Evolutionary conservation across 2,797 vertebrate genomes (phyloP), one percentile per base, ranked within the genome.

Genomic region (Coregonus suidteri): DNA sequence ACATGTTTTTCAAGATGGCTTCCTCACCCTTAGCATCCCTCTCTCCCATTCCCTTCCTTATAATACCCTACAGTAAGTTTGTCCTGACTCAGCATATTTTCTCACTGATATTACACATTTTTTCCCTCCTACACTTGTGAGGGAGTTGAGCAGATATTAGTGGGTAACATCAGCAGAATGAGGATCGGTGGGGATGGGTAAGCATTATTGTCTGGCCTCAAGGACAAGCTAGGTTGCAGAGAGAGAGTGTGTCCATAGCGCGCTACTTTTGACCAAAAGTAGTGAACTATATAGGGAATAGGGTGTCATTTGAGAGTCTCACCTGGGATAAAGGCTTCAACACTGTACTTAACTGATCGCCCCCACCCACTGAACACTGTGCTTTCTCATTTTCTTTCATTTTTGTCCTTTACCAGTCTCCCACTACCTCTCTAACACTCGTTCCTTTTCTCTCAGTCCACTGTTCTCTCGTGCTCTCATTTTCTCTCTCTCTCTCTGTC

Each of bases 121-220:
- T n/a, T 56, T 1, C 53, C 4, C 53, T 6, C 53, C 16, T 56
- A 2, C 15, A 56, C 16, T 56, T 85, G 83, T 79, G 75, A 81
- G 85, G 3, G 70, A 87, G 87, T 90, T 89, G 86, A 89, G 88
- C 83, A 90, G 86, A 89, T 89, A 89, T 90, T 84, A 89, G 82
- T 67, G 6, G 0, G 81, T 88, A 53, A 83, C 89, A 86, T 89
- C 84, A 90, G 87, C 84, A 87, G 79, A 86, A 81, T 18, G 51
- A 71, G 68, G 0, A 68, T 52, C 15, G 77, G 0, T 0, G 71
- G 69, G 77, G 70, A 82, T 85, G 82, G 85, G 78, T 20, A 77
- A 81, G 82, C 83, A 84, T 87, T 81, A 81, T 2, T n/a, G 79
- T 85, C 70, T 83, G 85, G 68, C 80, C 74, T 84, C 86, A 86